These are phyloP conservation scores for Neopipo cinnamomea DNA, from an alignment of 2,113 vertebrate species.

Conservation along the genomic window DNA sequence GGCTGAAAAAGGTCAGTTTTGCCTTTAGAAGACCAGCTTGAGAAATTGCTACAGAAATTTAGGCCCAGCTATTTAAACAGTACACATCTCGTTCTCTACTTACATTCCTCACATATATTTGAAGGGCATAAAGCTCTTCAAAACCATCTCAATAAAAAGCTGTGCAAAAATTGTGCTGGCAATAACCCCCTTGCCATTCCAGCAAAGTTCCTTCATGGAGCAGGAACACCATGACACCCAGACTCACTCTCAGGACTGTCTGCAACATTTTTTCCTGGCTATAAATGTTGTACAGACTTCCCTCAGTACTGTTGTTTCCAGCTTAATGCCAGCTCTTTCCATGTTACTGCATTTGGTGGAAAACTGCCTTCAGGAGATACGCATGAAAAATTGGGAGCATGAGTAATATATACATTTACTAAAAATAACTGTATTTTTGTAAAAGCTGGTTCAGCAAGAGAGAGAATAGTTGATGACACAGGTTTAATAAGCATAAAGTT, in stretches of 20 bases:
- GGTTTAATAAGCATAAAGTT: not conserved
- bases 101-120: rapidly evolving
- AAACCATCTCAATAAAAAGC: not conserved
- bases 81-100: not conserved
- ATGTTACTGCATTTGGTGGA: not conserved
- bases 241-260: not conserved
- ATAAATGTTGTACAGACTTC: not conserved
- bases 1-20: not conserved
- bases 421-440: not conserved
- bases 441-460: not conserved
- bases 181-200: not conserved
- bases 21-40: not conserved
- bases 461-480: not conserved
- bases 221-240: rapidly evolving
- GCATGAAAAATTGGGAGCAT: not conserved
- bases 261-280: not conserved
- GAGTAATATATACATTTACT: not conserved
- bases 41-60: not conserved
- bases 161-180: not conserved
- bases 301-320: not conserved
- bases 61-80: not conserved
- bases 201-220: not conserved
- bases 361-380: not conserved
- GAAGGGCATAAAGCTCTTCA: not conserved
- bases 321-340: not conserved